A percentile compares a stretch with the other conserved stretches of the same genome.
Evolutionary conservation across 92 coral and sea anemone genomes (phyloP).

Genomic region (Parazoanthus darwini): DNA sequence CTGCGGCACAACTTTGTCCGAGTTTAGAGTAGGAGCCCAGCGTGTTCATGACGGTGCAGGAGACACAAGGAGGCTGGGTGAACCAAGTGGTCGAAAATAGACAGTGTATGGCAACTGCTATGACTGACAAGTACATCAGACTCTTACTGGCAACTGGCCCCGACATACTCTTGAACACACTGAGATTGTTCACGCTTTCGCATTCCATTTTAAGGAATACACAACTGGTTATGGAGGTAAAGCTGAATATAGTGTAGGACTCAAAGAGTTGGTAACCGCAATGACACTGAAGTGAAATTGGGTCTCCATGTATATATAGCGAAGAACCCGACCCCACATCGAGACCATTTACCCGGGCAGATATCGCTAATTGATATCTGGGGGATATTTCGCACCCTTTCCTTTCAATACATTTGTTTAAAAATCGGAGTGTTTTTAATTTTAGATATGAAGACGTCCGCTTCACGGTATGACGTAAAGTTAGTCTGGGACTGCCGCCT

Average conservation of each 20-base stretch:
- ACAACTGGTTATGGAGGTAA: background rate
- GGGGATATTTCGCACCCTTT: conserved; percentile 24
- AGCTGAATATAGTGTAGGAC: background rate
- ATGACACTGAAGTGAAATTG: background rate
- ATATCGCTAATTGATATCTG: conserved; percentile 30
- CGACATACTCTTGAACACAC: background rate
- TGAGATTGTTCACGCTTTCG: background rate
- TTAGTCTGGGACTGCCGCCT: background rate
- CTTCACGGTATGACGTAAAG: conserved; percentile 20
- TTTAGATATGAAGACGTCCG: background rate
- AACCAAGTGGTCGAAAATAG: conserved; percentile 27
- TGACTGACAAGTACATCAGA: background rate
- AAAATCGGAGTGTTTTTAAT: background rate
- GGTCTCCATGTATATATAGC: conserved; percentile 8
- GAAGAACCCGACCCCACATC: background rate
- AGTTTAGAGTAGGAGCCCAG: conserved; percentile 41
- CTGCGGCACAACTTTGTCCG: conserved; percentile 52
- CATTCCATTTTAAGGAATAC: background rate
- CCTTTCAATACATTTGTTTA: conserved; percentile 11
- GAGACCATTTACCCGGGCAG: background rate
- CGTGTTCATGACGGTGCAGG: conserved; percentile 73
- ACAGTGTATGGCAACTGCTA: background rate
- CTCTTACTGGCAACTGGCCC: background rate
- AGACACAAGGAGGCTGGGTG: conserved; percentile 70
- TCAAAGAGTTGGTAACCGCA: background rate